phyloP scores from a whole-genome alignment of 2,113 vertebrate species.

The Manacus vitellinus region DNA sequence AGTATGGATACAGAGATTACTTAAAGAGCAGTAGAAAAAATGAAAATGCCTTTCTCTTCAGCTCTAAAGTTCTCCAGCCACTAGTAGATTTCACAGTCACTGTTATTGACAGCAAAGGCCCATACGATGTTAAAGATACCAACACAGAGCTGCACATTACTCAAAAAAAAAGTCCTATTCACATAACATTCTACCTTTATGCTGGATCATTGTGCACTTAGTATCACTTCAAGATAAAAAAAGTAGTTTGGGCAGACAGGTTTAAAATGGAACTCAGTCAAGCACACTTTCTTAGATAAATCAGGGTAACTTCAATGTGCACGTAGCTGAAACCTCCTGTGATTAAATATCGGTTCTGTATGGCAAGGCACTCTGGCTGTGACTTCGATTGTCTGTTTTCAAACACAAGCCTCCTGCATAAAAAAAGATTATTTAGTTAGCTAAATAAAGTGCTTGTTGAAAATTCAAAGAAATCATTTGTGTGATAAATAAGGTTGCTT shows the following conservation, averaged over 20 bases:
- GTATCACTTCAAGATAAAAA: not conserved
- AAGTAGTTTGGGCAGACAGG: not conserved
- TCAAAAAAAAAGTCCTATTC: not conserved
- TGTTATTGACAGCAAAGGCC: not conserved
- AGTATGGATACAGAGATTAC: not conserved
- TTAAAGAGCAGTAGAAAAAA: not conserved
- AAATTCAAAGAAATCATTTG: slow-evolving; percentile 69
- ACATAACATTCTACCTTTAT: not conserved
- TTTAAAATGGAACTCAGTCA: slow-evolving; percentile 44
- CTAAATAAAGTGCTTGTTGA: slow-evolving; percentile 60
- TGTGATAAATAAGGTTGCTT: slow-evolving; percentile 72
- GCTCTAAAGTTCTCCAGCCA: not conserved
- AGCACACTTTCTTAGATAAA: slow-evolving; percentile 23
- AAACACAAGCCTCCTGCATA: slow-evolving; percentile 12
- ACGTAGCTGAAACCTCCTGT: not conserved
- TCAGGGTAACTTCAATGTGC: slow-evolving; percentile 16
- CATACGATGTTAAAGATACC: not conserved
- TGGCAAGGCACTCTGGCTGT: not conserved
- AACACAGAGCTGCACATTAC: not conserved
- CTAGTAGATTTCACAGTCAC: not conserved
- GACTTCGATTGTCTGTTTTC: slow-evolving; percentile 26
- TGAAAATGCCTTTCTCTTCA: not conserved
- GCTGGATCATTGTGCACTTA: not conserved
- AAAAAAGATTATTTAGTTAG: slow-evolving; percentile 53
- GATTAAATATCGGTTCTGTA: slow-evolving; percentile 35